Evolutionary conservation across 2,797 vertebrate species (phyloP), one percentile per base, ranked within the genome.

Genomic region (Podarcis lilfordi): DNA sequence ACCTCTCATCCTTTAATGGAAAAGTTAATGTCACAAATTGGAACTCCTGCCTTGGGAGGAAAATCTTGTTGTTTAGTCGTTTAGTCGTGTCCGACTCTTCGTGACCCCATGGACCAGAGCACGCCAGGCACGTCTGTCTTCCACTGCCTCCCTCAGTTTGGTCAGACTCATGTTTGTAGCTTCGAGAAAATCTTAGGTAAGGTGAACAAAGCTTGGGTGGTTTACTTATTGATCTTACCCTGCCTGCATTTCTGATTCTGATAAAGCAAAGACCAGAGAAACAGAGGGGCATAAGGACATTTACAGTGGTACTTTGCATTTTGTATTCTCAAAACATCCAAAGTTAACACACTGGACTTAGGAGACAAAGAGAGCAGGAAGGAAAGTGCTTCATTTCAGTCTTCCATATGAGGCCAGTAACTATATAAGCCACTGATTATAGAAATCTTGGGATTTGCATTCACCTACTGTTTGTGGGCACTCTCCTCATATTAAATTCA

Each of bases 351-450:
- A n/a, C 17, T 82, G 40, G 27, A 40, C 23, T 25, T 76, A 19
- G 8, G 37, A 37, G 23, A 45, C n/a, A 27, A 68, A 66, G 68
- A n/a, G 43, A 21, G n/a, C 17, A 13, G 68, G 35, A 66, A 40
- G 72, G 29, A 82, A 19, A 85, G 40, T 64, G 55, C 27, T 84
- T 84, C 37, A 40, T 91, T 35, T 87, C 82, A 19, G 25, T 43
- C 19, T 85, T 85, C 45, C 86, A 50, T 91, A 90, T 87, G 68
- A 91, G 66, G 92, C 72, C 78, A 86, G 81, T 71, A 6, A 55
- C 79, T 89, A 76, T 75, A 74, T 74, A 93, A 84, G 8, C 45
- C 32, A 29, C 84, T 40, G 90, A 92, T 93, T 91, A 87, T 80
- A 86, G 27, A n/a, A 72, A 85, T 6, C 0, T 87, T 87, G 86